Conservation (phyloP, 2,797 vertebrate species). For the Onychomys leucogaster region DNA sequence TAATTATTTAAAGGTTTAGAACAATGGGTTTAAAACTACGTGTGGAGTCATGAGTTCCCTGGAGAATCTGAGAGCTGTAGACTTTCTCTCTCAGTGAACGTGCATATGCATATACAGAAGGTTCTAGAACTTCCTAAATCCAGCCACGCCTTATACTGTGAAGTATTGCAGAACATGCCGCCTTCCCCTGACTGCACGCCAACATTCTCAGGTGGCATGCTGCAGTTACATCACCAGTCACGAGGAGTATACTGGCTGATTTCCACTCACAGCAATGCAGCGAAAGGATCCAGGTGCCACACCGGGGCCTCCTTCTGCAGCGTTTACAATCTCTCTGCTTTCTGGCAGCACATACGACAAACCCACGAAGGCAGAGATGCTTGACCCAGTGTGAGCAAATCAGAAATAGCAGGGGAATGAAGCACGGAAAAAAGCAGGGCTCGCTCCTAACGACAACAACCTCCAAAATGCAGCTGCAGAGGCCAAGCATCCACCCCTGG, state of each 20-base stretch:
- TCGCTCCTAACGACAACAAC: background rate
- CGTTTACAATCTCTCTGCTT: background rate
- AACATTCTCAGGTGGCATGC: background rate
- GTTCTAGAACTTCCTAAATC: background rate
- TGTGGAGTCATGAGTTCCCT: background rate
- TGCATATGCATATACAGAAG: no score
- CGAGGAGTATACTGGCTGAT: background rate
- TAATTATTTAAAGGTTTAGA: background rate
- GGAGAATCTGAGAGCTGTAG: background rate
- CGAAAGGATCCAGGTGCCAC: background rate
- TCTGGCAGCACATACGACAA: background rate
- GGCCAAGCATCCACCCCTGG: background rate
- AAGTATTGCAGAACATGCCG: background rate
- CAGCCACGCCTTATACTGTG: background rate
- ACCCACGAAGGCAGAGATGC: background rate
- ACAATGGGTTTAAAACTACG: background rate
- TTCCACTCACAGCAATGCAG: background rate
- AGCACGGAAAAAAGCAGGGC: background rate
- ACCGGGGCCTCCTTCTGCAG: background rate
- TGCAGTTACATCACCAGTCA: background rate
- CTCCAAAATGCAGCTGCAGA: background rate
- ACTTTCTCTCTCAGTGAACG: background rate
- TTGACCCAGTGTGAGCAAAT: conserved; percentile 14
- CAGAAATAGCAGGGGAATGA: conserved; percentile 16
- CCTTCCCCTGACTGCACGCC: background rate